A percentile compares a stretch with the other conserved stretches of the same genome.
Evolutionary conservation across 2,888 invertebrate genomes (phyloP).

Genomic region (Apamea epomidion): DNA sequence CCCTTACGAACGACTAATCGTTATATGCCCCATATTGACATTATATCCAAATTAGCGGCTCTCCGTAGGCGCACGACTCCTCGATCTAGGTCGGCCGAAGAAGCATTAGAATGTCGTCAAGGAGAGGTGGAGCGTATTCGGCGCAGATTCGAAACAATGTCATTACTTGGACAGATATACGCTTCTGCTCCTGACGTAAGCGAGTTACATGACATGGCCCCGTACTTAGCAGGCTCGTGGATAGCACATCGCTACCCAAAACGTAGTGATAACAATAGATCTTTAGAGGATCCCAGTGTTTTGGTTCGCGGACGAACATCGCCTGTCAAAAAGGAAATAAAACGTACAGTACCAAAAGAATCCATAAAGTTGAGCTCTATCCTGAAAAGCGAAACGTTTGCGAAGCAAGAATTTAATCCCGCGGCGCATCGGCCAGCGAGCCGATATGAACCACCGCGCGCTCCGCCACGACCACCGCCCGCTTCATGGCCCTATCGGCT

Average conservation of each 20-base stretch:
- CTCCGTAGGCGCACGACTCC: constrained; percentile 88
- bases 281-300: constrained; percentile 87
- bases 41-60: constrained; percentile 96
- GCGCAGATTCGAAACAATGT: constrained; percentile 93
- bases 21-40: constrained; percentile 96
- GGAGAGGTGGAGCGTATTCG: constrained; percentile 94
- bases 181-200: constrained; percentile 95
- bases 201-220: constrained; percentile 94
- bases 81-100: constrained; percentile 88
- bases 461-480: constrained; percentile 89
- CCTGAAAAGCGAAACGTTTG: constrained; percentile 89
- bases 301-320: constrained; percentile 79
- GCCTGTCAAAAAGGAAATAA: constrained; percentile 86
- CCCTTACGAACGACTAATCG: constrained; percentile 93
- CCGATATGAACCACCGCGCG: constrained; percentile 93
- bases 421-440: constrained; percentile 93
- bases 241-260: constrained; percentile 95
- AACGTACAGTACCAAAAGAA: constrained; percentile 77
- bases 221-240: constrained; percentile 95
- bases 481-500: constrained; percentile 85
- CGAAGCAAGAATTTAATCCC: constrained; percentile 93
- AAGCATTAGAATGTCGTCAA: constrained; percentile 88
- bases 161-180: constrained; percentile 94
- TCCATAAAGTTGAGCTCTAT: constrained; percentile 88
- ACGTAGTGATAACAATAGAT: constrained; percentile 92